A percentile compares a stretch with the other conserved stretches of the same genome.
Conservation (phyloP, 2,888 invertebrate species). For the Deilephila elpenor region DNA sequence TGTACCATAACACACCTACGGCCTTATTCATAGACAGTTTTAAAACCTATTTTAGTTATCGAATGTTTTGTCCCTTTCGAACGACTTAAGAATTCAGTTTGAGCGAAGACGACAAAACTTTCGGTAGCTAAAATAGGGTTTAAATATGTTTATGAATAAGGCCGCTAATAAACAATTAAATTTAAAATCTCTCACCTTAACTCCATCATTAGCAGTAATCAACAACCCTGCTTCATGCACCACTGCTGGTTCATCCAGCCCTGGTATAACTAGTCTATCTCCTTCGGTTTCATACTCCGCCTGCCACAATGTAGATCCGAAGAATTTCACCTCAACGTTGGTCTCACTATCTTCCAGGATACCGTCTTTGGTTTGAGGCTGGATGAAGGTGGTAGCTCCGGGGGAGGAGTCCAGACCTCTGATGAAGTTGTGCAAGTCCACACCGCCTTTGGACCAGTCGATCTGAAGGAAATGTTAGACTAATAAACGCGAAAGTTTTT, state of each 20-base stretch:
- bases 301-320: slow-evolving; percentile 91
- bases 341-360: slow-evolving; percentile 61
- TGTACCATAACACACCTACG: too few species aligned
- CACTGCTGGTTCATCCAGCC: slow-evolving; percentile 85
- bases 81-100: too few species aligned
- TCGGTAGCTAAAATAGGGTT: too few species aligned
- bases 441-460: slow-evolving; percentile 88
- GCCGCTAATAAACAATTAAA: too few species aligned
- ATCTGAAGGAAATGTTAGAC: slow-evolving; percentile 73
- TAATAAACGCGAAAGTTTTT: neutral
- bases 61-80: too few species aligned
- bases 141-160: too few species aligned
- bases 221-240: slow-evolving; percentile 92
- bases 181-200: slow-evolving; percentile 78
- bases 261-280: slow-evolving; percentile 85
- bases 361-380: slow-evolving; percentile 69
- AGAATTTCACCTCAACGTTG: slow-evolving; percentile 84
- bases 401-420: slow-evolving; percentile 97
- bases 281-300: slow-evolving; percentile 82
- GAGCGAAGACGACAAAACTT: too few species aligned
- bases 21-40: too few species aligned
- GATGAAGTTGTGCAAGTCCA: slow-evolving; percentile 95
- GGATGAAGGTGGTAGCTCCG: slow-evolving; percentile 90
- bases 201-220: slow-evolving; percentile 92
- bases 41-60: too few species aligned